These are phyloP conservation scores for Girardia tigrina DNA, from an alignment of 2,888 invertebrate species.

Conservation along the genomic window DNA sequence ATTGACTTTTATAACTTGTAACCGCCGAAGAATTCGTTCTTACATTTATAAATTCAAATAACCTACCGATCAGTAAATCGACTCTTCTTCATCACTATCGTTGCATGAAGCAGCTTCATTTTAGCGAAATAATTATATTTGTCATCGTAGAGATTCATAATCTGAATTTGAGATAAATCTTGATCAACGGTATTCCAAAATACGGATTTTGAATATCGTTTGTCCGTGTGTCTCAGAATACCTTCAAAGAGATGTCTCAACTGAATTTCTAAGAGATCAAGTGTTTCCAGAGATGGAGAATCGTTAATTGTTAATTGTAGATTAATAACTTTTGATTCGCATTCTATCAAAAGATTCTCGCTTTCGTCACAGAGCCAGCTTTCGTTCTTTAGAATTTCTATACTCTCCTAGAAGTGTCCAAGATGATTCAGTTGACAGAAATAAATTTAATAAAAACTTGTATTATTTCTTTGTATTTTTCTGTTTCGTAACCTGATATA, in stretches of 20 bases:
- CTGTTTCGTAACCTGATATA: background rate
- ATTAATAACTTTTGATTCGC: background rate
- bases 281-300: background rate
- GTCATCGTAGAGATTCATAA: background rate
- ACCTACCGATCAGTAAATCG: background rate
- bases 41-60: background rate
- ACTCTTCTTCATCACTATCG: background rate
- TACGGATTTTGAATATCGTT: background rate
- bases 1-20: too few species aligned
- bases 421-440: background rate
- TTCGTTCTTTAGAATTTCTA: background rate
- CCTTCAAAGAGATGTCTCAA: background rate
- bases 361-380: background rate
- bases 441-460: background rate
- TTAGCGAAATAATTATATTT: background rate
- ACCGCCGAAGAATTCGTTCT: too few species aligned
- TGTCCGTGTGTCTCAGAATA: background rate
- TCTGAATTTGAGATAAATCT: background rate
- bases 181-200: background rate
- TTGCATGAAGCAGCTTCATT: background rate
- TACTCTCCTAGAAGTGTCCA: background rate
- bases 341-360: background rate
- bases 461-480: background rate
- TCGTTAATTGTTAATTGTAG: background rate
- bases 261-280: background rate